Evolutionary conservation across 2,797 vertebrate genomes (phyloP), one percentile per base, ranked within the genome.

Genomic region (Emys orbicularis): DNA sequence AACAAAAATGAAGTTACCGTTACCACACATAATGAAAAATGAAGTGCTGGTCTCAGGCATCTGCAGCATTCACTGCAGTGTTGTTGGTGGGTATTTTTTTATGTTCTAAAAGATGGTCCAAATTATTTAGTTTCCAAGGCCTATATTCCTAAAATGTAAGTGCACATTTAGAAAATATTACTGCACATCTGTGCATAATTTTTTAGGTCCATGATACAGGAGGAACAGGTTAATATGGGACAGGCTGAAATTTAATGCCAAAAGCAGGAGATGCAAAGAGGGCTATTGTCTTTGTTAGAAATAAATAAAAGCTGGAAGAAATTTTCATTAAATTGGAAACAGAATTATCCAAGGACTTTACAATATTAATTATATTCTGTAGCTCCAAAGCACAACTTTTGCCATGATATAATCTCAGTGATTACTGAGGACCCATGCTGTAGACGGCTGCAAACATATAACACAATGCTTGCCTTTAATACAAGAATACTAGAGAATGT

Each of bases 1-100:
- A 96, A 96, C 88, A 95, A 95, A 97, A 97, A 96, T 80, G 95
- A 97, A 96, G 95, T 81, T 65, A 87, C 57, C 92, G 81, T 12
- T 34, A 53, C 81, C 84, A 65, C 68, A 81, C 16, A 3, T 59
- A 61, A 89, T 94, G 94, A 96, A 96, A 96, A 94, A 97, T 95
- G 90, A 96, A 93, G 90, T 96, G 94, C 74, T 94, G 92, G 89
- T 94, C 87, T 59, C 79, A 90, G 83, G 41, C 93, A 96, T 94
- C 93, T 97, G 96, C 82, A 93, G 19, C 29, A 79, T 84, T 37
- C 9, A 84, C 79, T 86, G 82, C 13, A 85, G 52, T 54, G 49
- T 79, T 25, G n/a, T 47, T 86, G 85, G 65, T 5, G 15, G 34
- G 16, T 31, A 72, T 83, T 87, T 89, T 37, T 41, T 91, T 87